A percentile compares a stretch with the other conserved stretches of the same genome.
Conservation (phyloP, 1,140 invertebrate species). For the Heliconius hewitsoni region DNA sequence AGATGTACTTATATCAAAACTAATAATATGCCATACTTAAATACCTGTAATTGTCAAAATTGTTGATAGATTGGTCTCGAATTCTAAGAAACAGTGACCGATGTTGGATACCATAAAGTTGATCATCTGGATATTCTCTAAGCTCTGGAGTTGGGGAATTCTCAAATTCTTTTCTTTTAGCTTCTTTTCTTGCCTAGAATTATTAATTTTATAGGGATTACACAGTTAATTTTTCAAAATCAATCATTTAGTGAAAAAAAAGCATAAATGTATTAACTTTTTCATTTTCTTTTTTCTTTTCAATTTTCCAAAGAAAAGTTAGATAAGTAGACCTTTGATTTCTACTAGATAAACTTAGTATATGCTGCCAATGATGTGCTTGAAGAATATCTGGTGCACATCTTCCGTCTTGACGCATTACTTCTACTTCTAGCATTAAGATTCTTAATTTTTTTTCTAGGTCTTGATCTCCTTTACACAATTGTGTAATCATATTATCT, state of each 20-base stretch:
- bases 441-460: conserved; percentile 76
- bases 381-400: conserved; percentile 79
- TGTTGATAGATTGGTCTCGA: conserved; percentile 84
- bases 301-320: conserved; percentile 84
- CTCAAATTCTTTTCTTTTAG: conserved; percentile 60
- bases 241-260: neutral
- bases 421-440: conserved; percentile 82
- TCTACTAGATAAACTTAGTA: conserved; percentile 77
- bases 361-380: conserved; percentile 82
- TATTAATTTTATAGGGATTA: conserved; percentile 9
- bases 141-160: conserved; percentile 46
- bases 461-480: conserved; percentile 63
- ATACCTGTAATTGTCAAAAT: conserved; percentile 83
- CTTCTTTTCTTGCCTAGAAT: conserved; percentile 62
- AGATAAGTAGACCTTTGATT: conserved; percentile 82
- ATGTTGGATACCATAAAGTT: conserved; percentile 83
- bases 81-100: conserved; percentile 86
- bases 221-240: neutral
- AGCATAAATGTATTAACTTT: conserved; percentile 46
- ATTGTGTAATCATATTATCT: conserved; percentile 56
- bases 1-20: neutral
- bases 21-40: conserved; percentile 45
- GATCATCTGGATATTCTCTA: conserved; percentile 73
- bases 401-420: conserved; percentile 82
- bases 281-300: conserved; percentile 81